These are phyloP conservation scores for Cremastinae sp. DNA, from an alignment of 2,888 invertebrate genomes.

Conservation along the genomic window DNA sequence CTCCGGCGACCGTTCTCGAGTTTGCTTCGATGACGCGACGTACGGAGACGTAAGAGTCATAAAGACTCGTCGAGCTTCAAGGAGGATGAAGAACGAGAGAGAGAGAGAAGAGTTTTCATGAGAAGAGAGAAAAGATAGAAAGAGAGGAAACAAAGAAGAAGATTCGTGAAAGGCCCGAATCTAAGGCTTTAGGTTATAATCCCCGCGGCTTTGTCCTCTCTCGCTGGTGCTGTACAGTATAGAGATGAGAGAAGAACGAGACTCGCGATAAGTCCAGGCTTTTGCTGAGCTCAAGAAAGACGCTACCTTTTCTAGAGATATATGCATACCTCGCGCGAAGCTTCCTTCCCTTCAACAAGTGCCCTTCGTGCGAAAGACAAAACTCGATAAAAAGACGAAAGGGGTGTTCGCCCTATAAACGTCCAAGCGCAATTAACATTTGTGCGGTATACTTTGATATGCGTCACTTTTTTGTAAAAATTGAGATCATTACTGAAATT, in stretches of 20 bases:
- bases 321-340: constrained; percentile 8
- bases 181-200: constrained; percentile 46
- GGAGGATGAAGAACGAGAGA: constrained; percentile 12
- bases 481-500: too few species aligned
- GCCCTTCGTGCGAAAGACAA: constrained; percentile 28
- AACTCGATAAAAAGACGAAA: constrained; percentile 31
- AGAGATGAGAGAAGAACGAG: constrained; percentile 32
- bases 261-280: constrained; percentile 30
- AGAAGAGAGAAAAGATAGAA: background rate
- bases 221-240: constrained; percentile 21
- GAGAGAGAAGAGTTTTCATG: constrained; percentile 12
- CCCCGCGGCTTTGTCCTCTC: constrained; percentile 48
- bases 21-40: constrained; percentile 10
- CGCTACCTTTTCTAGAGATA: background rate
- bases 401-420: background rate
- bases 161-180: constrained; percentile 39
- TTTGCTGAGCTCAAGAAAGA: constrained; percentile 5
- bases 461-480: too few species aligned
- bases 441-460: too few species aligned
- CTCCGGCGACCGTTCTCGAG: background rate
- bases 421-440: too few species aligned
- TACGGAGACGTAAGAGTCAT: constrained; percentile 15
- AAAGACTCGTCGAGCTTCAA: constrained; percentile 17
- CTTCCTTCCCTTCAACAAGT: constrained; percentile 52
- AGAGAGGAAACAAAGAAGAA: constrained; percentile 48